These are phyloP conservation scores for Heteronetta atricapilla DNA, from an alignment of 2,113 vertebrate genomes.

Conservation along the genomic window DNA sequence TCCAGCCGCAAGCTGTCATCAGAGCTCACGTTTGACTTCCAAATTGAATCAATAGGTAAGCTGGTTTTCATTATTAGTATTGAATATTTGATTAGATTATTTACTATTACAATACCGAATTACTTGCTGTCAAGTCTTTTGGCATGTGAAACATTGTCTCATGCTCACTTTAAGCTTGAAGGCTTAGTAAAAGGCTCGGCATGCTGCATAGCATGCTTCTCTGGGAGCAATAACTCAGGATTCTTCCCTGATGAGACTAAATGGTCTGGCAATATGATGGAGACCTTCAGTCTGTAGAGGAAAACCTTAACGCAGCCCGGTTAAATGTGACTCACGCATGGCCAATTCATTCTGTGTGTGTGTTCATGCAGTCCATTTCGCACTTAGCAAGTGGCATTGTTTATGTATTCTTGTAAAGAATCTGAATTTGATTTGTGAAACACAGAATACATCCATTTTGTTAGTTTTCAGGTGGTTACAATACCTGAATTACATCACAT, in stretches of 20 bases:
- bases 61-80: neutral
- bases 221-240: neutral
- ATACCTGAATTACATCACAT: neutral
- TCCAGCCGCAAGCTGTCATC: slow-evolving; percentile 95
- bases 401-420: neutral
- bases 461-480: neutral
- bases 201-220: neutral
- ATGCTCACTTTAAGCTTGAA: neutral
- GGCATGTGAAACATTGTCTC: neutral
- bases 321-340: neutral
- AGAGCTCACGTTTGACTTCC: slow-evolving; percentile 97
- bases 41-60: slow-evolving; percentile 95
- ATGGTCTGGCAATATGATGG: neutral
- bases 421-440: neutral
- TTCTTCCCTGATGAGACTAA: neutral
- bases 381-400: no score
- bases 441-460: neutral
- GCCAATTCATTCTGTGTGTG: neutral
- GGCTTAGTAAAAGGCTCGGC: neutral
- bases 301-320: neutral
- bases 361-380: neutral
- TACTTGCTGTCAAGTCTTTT: neutral
- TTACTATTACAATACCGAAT: neutral
- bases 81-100: neutral
- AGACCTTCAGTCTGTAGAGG: neutral